Base-by-base conservation (phyloP, 2,797 vertebrate species). In the Lepus oiostolus region DNA sequence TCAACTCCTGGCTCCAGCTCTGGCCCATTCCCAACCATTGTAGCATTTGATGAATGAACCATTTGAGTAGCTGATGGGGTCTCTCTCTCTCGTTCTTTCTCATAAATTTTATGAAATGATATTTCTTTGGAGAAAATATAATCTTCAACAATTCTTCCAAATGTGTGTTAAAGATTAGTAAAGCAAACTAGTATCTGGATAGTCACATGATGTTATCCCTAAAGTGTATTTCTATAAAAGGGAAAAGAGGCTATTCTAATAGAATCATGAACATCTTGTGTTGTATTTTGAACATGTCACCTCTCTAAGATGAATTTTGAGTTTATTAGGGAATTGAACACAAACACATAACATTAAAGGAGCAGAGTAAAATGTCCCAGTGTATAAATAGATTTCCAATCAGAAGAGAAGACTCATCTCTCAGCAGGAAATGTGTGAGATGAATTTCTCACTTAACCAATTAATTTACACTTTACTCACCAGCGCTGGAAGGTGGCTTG, bases 401-500 rank as follows among this genome's bases (percentile, higher is more conserved):
- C 90, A 95, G 35, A 93, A 95, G 21, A 94, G 62, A 95, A 54
- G 74, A 95, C 89, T 95, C 88, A 83, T 94, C 50, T 93, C 84
- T 96, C 90, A 91, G 88, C 70, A 96, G 72, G 92, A 96, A 96
- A 95, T n/a, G 47, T 96, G 80, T 72, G 90, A 93, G 91, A 92
- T 91, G 68, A 92, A 88, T 92, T 93, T 97, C 95, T 89, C 95
- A 95, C 92, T 91, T 92, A 91, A 67, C 42, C 86, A 96, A 87
- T 96, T 96, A 96, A 97, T 96, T 97, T 97, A 96, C 74, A 95
- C 90, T 71, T 93, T 71, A 92, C 72, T 90, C 93, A 95, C 88
- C 60, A 74, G 79, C 17, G 63, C 63, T 95, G n/a, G 72, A 94
- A 94, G 84, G 68, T 92, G 84, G 58, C 47, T 82, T 95, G 81